Evolutionary conservation across 2,113 vertebrate genomes (phyloP).

Genomic region (Anguilla japonica): DNA sequence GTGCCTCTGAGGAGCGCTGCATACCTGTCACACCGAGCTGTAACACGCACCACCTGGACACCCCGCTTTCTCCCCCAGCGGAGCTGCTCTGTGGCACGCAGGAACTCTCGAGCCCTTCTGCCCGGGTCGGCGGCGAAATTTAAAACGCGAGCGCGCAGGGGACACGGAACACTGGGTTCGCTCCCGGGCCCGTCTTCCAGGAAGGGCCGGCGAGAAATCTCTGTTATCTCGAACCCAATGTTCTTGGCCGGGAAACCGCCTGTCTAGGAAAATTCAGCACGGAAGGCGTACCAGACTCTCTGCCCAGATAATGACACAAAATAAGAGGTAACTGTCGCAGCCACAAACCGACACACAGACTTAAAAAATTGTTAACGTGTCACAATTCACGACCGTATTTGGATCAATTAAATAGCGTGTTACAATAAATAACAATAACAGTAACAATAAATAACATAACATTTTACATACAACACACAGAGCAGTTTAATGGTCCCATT

Average conservation of each 20-base stretch:
- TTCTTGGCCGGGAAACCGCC: not conserved
- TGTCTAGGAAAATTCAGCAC: not conserved
- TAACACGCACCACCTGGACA: conserved; percentile 57
- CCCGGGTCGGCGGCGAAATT: conserved; percentile 29
- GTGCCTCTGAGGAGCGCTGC: conserved; percentile 42
- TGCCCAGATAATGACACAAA: not conserved
- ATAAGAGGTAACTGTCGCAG: not conserved
- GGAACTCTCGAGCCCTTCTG: conserved; percentile 41
- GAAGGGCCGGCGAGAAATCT: not conserved
- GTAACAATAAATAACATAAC: no score
- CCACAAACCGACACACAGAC: not conserved
- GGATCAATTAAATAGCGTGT: not conserved
- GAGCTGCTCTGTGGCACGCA: conserved; percentile 45
- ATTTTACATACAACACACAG: not conserved
- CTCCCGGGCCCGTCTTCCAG: not conserved
- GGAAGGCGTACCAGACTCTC: not conserved
- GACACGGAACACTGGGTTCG: conserved; percentile 51
- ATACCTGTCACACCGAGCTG: conserved; percentile 22
- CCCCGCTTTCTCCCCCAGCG: conserved; percentile 44
- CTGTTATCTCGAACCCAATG: not conserved
- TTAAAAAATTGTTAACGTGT: not conserved
- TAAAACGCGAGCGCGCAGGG: conserved; percentile 39
- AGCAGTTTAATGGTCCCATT: not conserved
- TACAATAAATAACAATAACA: not conserved
- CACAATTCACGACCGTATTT: not conserved